Evolutionary conservation across 2,113 vertebrate species (phyloP).

Genomic region (Zapornia atra): DNA sequence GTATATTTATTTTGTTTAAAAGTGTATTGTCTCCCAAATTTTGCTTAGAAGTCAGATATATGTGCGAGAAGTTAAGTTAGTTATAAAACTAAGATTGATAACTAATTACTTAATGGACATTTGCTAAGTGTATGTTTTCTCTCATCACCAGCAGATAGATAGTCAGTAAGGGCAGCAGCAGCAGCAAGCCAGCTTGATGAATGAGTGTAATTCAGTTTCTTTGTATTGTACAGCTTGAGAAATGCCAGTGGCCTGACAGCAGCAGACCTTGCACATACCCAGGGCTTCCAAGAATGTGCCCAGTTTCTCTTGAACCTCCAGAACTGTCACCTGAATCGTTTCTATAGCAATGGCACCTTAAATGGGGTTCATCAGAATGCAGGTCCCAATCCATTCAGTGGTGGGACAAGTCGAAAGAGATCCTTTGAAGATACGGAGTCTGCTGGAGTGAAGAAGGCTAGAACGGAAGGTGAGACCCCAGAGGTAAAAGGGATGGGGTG

Average conservation of each 20-base stretch:
- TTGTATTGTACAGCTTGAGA: constrained; percentile 88
- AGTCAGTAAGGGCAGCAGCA: constrained; percentile 77
- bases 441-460: constrained; percentile 85
- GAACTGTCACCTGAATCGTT: constrained; percentile 84
- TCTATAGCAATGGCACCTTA: constrained; percentile 81
- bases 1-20: constrained; percentile 69
- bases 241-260: constrained; percentile 94
- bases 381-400: constrained; percentile 74
- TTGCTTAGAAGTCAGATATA: constrained; percentile 71
- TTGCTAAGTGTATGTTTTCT: constrained; percentile 68
- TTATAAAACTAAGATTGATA: constrained; percentile 65
- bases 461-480: constrained; percentile 79
- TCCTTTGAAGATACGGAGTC: constrained; percentile 77
- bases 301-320: constrained; percentile 89
- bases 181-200: constrained; percentile 3
- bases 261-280: constrained; percentile 92
- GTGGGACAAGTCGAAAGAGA: constrained; percentile 86
- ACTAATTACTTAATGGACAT: constrained; percentile 64
- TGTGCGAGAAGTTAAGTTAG: constrained; percentile 70
- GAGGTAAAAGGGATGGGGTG: constrained; percentile 23
- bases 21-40: constrained; percentile 72
- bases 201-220: constrained; percentile 82
- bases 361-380: constrained; percentile 76
- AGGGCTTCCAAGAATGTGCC: constrained; percentile 92
- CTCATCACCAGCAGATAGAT: constrained; percentile 72